Base-by-base conservation (phyloP, 1,140 invertebrate species). In the Pseudomyrmex cubaensis region DNA sequence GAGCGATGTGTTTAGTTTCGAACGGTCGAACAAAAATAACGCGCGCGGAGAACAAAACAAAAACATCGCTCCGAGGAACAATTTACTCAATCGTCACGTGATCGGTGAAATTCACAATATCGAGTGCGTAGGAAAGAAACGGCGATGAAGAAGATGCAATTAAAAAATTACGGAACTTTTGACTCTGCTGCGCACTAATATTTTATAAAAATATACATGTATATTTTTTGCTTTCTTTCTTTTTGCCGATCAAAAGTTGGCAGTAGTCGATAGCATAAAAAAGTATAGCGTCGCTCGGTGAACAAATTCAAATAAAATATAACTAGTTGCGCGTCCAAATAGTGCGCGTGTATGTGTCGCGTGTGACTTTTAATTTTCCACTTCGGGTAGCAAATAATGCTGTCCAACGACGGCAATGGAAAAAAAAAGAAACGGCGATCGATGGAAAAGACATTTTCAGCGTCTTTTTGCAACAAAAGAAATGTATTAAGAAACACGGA, bases 321-420 rank as follows among this genome's bases (percentile, higher is more conserved):
- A 72, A 80, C 66, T 72, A 72, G 22, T 56, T 67, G 66, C 44
- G 76, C 76, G 64, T 35, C 44, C 64, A 70, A 78, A 70, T 25
- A 44, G 54, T 48, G 52, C 66, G 10, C 57, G 20, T 48, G 35
- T 54, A 10, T 59, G 20, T 20, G 46, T 70, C 70, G 64, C 64
- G 54, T 46, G 76, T 80, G 66, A 80, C 76, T 80, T 80, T 80
- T 80, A 80, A 80, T 80, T 80, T 80, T 80, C 66, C 76, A 72
- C 66, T 72, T 80, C 76, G 66, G 54, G 15, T 72, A 80, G 48
- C 76, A 72, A 35, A 7, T 35, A 35, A 35, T 35, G 22, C 5
- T 22, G 22, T 72, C n/a, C n/a, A 72, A 35, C 76, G 64, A 59
- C 1, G 7, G 44, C 52, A 59, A 54, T 17, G 0, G 5, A 35